Conservation (phyloP, 2,797 vertebrate species). For the Semotilus atromaculatus region DNA sequence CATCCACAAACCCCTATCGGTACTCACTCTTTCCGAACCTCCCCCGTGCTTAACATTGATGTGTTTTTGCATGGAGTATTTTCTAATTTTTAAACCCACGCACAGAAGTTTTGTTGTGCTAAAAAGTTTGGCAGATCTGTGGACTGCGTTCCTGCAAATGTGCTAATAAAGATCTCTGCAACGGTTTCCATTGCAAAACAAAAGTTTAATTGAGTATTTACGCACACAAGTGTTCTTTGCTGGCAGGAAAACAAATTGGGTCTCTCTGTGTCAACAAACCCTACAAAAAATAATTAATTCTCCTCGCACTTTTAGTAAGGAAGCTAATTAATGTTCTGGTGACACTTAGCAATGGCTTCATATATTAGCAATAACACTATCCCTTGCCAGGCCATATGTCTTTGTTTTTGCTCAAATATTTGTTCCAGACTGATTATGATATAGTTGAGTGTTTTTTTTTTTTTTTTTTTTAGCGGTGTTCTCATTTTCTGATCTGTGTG, state of each 20-base stretch:
- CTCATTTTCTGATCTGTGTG: not conserved
- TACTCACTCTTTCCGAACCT: conserved; percentile 15
- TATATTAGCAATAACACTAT: conserved; percentile 35
- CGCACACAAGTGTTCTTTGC: conserved; percentile 34
- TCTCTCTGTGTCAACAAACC: conserved; percentile 43
- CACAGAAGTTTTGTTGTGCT: conserved; percentile 36
- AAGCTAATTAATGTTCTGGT: conserved; percentile 50
- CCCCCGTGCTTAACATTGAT: conserved; percentile 8
- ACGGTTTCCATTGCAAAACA: conserved; percentile 10
- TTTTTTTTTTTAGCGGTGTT: not conserved
- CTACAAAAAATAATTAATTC: conserved; percentile 52
- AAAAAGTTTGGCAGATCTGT: conserved; percentile 38
- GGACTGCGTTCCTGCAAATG: conserved; percentile 22
- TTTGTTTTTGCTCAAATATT: conserved; percentile 42
- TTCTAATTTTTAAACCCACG: conserved; percentile 15
- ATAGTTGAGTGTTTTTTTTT: not conserved
- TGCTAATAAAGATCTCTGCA: conserved; percentile 45
- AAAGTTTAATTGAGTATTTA: conserved; percentile 44
- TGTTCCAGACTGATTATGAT: conserved; percentile 12
- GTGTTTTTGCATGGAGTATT: conserved; percentile 9
- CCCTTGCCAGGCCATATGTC: conserved; percentile 36
- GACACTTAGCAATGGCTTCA: conserved; percentile 40
- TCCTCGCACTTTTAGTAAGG: conserved; percentile 36
- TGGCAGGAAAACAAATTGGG: conserved; percentile 49
- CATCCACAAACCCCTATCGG: conserved; percentile 1